phyloP scores from a whole-genome alignment of 2,797 vertebrate species.

The Arctocebus calabarensis region DNA sequence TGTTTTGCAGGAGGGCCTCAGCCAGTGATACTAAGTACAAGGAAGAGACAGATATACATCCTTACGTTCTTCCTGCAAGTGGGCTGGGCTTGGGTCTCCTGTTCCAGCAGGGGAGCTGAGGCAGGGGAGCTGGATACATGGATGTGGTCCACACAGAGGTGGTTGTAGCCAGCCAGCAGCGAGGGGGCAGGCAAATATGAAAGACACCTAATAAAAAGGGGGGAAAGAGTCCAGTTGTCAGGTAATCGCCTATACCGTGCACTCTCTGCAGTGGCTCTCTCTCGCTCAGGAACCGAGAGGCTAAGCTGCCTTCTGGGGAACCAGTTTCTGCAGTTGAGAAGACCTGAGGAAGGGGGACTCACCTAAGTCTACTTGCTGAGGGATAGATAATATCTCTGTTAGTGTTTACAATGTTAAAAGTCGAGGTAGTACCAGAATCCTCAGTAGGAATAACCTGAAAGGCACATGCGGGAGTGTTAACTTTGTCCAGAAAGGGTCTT shows the following conservation, averaged over 20 bases:
- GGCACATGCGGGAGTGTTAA: not conserved
- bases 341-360: not conserved
- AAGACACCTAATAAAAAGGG: not conserved
- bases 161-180: not conserved
- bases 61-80: not conserved
- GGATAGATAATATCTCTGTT: not conserved
- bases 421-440: not conserved
- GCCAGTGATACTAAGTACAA: not conserved
- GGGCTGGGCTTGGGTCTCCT: not conserved
- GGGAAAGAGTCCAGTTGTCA: not conserved
- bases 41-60: not conserved
- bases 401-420: not conserved
- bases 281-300: not conserved
- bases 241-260: not conserved
- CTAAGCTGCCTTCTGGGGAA: not conserved
- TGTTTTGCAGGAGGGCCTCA: not conserved
- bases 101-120: not conserved
- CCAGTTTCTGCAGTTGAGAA: not conserved
- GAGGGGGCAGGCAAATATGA: not conserved
- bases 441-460: not conserved
- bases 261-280: not conserved
- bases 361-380: not conserved
- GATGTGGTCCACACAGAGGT: not conserved
- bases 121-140: not conserved
- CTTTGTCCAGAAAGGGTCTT: not conserved